Evolutionary conservation across 2,113 vertebrate species (phyloP).

Genomic region (Zeus faber): DNA sequence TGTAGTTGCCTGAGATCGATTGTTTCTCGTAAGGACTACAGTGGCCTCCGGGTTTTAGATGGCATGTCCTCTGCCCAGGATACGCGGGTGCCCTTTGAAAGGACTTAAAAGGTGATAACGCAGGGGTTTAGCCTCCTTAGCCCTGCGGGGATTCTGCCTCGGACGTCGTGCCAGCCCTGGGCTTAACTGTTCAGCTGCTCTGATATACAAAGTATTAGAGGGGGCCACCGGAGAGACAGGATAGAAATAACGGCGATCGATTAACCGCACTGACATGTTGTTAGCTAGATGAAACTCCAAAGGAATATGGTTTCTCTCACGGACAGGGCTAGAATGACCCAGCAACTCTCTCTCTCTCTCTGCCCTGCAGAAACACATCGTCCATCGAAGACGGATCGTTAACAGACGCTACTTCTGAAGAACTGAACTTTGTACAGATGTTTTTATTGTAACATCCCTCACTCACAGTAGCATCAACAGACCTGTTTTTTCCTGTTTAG

Average conservation of each 20-base stretch:
- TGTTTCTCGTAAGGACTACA: slow-evolving; percentile 35
- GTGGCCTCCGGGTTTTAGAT: slow-evolving; percentile 23
- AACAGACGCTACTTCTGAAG: no score
- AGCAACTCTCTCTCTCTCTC: slow-evolving; percentile 28
- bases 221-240: slow-evolving; percentile 13
- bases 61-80: slow-evolving; percentile 14
- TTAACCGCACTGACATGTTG: slow-evolving; percentile 9
- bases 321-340: slow-evolving; percentile 28
- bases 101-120: slow-evolving; percentile 13
- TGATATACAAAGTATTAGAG: slow-evolving; percentile 10
- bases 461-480: slow-evolving; percentile 51
- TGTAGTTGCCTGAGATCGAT: slow-evolving; percentile 35
- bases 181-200: slow-evolving; percentile 27
- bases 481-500: slow-evolving; percentile 19
- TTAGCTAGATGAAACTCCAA: slow-evolving; percentile 18
- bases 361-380: slow-evolving; percentile 37
- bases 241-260: slow-evolving; percentile 11
- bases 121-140: slow-evolving; percentile 19
- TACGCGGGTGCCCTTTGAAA: slow-evolving; percentile 6
- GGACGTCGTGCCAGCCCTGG: slow-evolving; percentile 11
- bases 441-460: slow-evolving; percentile 34
- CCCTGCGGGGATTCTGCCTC: slow-evolving; percentile 14
- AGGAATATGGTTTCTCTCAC: slow-evolving; percentile 3
- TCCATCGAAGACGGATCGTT: slow-evolving; percentile 27
- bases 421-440: slow-evolving; percentile 55